Conservation (phyloP, 2,797 vertebrate genomes). For the Silurus lanzhouensis region DNA sequence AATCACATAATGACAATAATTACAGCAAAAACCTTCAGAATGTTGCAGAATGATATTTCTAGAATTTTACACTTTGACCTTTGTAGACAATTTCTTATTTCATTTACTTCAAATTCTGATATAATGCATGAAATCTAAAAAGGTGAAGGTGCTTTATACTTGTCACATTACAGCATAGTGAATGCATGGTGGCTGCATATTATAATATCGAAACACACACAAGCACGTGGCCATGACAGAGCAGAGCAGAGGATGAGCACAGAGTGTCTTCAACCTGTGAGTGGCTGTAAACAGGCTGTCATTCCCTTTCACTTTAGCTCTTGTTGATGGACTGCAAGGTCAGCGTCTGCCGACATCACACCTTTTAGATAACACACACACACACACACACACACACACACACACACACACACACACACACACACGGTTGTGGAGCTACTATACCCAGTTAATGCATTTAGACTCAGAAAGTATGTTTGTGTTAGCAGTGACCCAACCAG, state of each 20-base stretch:
- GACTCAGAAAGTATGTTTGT: conserved; percentile 33
- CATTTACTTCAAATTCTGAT: not conserved
- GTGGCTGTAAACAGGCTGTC: conserved; percentile 53
- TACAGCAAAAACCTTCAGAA: not conserved
- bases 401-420: conserved; percentile 16
- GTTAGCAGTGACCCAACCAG: conserved; percentile 27
- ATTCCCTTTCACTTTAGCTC: conserved; percentile 59
- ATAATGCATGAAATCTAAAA: not conserved
- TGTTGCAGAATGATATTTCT: not conserved
- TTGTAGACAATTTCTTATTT: not conserved
- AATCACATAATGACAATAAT: no score
- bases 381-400: not conserved
- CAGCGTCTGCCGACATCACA: conserved; percentile 58
- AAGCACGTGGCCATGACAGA: conserved; percentile 29
- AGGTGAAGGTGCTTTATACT: no score
- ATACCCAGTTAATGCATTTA: conserved; percentile 36
- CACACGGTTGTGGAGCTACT: conserved; percentile 12
- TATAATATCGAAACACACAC: conserved; percentile 32
- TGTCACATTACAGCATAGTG: no score
- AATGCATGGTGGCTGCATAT: conserved; percentile 4
- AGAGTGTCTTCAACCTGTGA: conserved; percentile 39
- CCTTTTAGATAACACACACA: conserved; percentile 41
- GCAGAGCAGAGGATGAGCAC: conserved; percentile 37
- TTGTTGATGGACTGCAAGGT: conserved; percentile 66
- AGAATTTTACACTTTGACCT: not conserved